These are phyloP conservation scores for Drosophila paucipuncta DNA, from an alignment of 2,888 invertebrate genomes.

Conservation along the genomic window DNA sequence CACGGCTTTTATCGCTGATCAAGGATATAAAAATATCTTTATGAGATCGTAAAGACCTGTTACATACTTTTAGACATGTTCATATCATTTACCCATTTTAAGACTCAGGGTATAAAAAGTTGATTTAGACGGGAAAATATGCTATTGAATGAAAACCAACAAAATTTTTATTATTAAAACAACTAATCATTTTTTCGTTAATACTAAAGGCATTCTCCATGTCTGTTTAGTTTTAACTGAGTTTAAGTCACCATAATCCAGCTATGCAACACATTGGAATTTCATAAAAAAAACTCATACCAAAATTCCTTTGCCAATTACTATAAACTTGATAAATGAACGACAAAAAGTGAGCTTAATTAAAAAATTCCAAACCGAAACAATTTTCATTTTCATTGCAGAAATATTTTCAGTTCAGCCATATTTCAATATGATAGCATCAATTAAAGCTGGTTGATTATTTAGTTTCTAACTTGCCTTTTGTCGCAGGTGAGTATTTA, in stretches of 20 bases:
- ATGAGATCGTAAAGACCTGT: background rate
- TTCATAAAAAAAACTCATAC: background rate
- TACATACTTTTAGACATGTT: too few relatives aligned
- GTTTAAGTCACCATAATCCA: too few relatives aligned
- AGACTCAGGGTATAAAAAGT: too few relatives aligned
- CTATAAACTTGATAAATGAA: background rate
- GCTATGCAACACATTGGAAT: background rate
- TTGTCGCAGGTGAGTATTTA: background rate
- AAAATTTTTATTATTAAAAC: background rate
- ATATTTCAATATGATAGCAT: background rate
- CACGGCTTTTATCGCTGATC: background rate
- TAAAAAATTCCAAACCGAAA: constrained; percentile 12
- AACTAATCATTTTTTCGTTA: background rate
- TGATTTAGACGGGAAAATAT: too few relatives aligned
- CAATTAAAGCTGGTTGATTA: background rate
- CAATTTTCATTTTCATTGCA: background rate
- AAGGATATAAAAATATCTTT: background rate
- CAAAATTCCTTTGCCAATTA: background rate
- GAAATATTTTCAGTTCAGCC: constrained; percentile 3
- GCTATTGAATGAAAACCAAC: background rate
- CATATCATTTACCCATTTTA: too few relatives aligned
- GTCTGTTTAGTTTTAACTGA: background rate
- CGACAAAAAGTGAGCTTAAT: background rate
- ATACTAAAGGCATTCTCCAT: background rate
- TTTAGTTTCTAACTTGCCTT: background rate